Conservation (phyloP, 2,113 vertebrate genomes). For the Anseranas semipalmata region DNA sequence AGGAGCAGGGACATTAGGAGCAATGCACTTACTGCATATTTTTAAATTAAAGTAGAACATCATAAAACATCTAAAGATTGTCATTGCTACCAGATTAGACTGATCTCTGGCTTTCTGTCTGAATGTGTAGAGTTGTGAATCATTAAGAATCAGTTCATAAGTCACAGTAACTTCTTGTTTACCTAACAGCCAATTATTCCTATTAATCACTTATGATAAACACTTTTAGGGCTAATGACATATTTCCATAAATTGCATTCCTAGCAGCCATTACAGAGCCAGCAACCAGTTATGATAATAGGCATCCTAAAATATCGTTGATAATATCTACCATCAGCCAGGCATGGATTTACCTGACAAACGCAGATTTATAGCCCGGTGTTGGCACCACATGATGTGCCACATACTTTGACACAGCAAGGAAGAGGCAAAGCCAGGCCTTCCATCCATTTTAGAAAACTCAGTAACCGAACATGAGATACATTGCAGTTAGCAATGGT, state of each 20-base stretch:
- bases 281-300: background rate
- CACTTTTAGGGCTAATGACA: background rate
- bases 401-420: background rate
- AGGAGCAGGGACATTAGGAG: background rate
- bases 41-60: background rate
- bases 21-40: background rate
- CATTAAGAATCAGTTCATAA: background rate
- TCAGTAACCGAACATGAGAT: background rate
- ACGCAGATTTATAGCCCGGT: background rate
- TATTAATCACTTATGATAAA: background rate
- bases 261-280: background rate
- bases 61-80: background rate
- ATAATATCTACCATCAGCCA: background rate
- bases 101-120: background rate
- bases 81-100: background rate
- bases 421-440: background rate
- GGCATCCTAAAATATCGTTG: background rate
- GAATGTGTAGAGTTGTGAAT: background rate
- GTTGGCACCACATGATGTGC: background rate
- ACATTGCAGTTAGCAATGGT: background rate
- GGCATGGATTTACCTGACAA: background rate
- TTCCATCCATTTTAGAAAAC: background rate
- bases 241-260: conserved; percentile 7
- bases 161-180: background rate
- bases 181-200: background rate